A percentile compares a stretch with the other conserved stretches of the same genome.
phyloP scores from a whole-genome alignment of 2,113 vertebrate genomes.

The Cyprinodon tularosa region DNA sequence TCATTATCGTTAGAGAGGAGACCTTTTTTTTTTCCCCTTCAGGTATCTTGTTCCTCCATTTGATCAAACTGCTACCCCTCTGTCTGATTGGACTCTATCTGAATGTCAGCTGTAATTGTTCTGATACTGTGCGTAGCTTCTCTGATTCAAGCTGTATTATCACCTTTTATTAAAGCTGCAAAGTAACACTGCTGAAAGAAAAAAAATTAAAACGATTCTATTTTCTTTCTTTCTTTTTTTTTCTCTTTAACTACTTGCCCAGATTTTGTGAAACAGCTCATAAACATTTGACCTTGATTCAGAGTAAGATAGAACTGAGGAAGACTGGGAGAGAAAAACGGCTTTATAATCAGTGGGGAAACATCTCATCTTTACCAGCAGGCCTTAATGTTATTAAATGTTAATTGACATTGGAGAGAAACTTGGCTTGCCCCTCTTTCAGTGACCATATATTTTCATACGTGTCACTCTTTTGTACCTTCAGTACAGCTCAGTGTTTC shows the following conservation, averaged over 20 bases:
- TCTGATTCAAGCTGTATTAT: slow-evolving; percentile 64
- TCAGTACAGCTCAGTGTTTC: slow-evolving; percentile 29
- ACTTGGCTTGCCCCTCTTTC: slow-evolving; percentile 43
- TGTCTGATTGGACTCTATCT: slow-evolving; percentile 65
- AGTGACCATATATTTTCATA: slow-evolving; percentile 40
- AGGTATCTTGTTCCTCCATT: slow-evolving; percentile 38
- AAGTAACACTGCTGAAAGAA: slow-evolving; percentile 44
- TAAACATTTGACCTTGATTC: slow-evolving; percentile 45
- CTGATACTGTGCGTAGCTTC: slow-evolving; percentile 67
- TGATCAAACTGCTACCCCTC: slow-evolving; percentile 56
- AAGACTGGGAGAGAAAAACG: slow-evolving; percentile 22
- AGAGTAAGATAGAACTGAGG: slow-evolving; percentile 30
- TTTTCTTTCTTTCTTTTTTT: slow-evolving; percentile 8
- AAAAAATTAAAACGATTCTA: slow-evolving; percentile 29
- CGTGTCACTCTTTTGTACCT: slow-evolving; percentile 46
- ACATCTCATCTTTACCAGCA: slow-evolving; percentile 60
- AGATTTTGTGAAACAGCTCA: slow-evolving; percentile 38
- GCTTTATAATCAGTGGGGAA: slow-evolving; percentile 41
- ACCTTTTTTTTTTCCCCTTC: slow-evolving; percentile 17
- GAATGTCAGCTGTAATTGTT: slow-evolving; percentile 71
- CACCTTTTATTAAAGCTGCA: slow-evolving; percentile 48
- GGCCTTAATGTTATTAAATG: slow-evolving; percentile 61
- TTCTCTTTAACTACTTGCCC: slow-evolving; percentile 35
- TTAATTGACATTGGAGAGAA: slow-evolving; percentile 41
- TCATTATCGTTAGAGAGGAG: slow-evolving; percentile 32